Conservation (phyloP, 1,140 invertebrate genomes). For the Drosophila subobscura region DNA sequence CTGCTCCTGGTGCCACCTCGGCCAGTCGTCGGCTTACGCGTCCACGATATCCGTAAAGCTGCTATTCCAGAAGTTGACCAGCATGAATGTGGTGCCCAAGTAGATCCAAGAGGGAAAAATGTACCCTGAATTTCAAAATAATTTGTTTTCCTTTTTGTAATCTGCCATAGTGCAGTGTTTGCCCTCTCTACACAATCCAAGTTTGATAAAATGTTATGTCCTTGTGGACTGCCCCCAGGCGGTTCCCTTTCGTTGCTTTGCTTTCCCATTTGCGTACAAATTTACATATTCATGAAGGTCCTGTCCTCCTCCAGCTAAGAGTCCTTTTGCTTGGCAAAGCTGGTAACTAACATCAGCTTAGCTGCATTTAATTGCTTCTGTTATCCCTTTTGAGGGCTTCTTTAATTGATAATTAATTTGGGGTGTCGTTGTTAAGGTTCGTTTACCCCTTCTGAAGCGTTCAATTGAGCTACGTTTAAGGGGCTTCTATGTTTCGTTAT, state of each 20-base stretch:
- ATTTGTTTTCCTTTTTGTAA: constrained; percentile 1
- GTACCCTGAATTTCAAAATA: constrained; percentile 1
- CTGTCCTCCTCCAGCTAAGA: constrained; percentile 4
- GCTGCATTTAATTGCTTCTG: constrained; percentile 13
- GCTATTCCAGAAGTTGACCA: constrained; percentile 97
- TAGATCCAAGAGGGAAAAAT: constrained; percentile 88
- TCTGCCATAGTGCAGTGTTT: constrained; percentile 48
- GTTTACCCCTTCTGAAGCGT: no score
- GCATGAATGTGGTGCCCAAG: constrained; percentile 98
- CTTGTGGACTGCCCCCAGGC: no score
- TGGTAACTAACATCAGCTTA: constrained; percentile 34
- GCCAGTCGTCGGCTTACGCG: constrained; percentile 94
- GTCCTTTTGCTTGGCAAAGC: constrained; percentile 16
- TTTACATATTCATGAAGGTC: no score
- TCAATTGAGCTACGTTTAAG: no score
- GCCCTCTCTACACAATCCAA: no score
- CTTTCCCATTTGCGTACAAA: no score
- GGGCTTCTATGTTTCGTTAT: no score
- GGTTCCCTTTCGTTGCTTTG: no score
- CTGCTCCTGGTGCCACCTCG: constrained; percentile 97
- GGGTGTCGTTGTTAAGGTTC: no score
- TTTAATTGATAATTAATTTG: constrained; percentile 35
- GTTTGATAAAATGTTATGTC: no score
- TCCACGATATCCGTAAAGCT: constrained; percentile 98
- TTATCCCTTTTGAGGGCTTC: constrained; percentile 30